These are phyloP conservation scores for Thunnus thynnus DNA, from an alignment of 2,113 vertebrate species.

Conservation along the genomic window DNA sequence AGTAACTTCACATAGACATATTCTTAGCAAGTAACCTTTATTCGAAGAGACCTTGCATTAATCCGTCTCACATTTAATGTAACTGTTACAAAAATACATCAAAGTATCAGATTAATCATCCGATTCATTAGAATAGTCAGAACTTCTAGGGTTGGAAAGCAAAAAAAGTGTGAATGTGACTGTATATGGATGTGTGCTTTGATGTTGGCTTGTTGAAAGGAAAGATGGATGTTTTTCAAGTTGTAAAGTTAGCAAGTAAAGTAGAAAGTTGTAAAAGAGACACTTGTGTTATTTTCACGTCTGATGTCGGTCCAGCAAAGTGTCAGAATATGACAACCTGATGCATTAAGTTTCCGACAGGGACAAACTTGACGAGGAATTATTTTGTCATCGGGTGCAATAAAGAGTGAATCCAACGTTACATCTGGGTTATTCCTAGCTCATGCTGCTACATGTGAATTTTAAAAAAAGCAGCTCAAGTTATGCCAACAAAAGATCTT, in stretches of 20 bases:
- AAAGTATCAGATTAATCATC: not conserved
- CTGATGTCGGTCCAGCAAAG: slow-evolving; percentile 46
- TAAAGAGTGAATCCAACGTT: slow-evolving; percentile 37
- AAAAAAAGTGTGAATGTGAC: not conserved
- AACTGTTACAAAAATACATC: not conserved
- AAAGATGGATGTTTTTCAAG: slow-evolving; percentile 13
- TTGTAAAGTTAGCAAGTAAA: too few species aligned
- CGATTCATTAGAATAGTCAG: not conserved
- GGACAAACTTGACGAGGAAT: slow-evolving; percentile 54
- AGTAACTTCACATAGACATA: not conserved
- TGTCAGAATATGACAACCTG: slow-evolving; percentile 28
- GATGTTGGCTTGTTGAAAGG: not conserved
- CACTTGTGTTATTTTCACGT: not conserved
- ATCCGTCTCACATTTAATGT: not conserved
- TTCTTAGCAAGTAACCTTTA: not conserved
- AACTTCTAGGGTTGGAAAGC: not conserved
- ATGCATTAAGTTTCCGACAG: slow-evolving; percentile 31
- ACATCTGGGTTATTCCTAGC: slow-evolving; percentile 8
- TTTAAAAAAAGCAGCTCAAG: not conserved
- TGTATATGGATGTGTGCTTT: not conserved
- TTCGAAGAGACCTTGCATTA: not conserved
- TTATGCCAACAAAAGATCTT: slow-evolving; percentile 29
- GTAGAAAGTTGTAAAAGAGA: not conserved
- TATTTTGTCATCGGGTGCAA: slow-evolving; percentile 61
- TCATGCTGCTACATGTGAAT: slow-evolving; percentile 65